Conservation (phyloP, 2,888 invertebrate genomes). For the Malacosoma neustria region DNA sequence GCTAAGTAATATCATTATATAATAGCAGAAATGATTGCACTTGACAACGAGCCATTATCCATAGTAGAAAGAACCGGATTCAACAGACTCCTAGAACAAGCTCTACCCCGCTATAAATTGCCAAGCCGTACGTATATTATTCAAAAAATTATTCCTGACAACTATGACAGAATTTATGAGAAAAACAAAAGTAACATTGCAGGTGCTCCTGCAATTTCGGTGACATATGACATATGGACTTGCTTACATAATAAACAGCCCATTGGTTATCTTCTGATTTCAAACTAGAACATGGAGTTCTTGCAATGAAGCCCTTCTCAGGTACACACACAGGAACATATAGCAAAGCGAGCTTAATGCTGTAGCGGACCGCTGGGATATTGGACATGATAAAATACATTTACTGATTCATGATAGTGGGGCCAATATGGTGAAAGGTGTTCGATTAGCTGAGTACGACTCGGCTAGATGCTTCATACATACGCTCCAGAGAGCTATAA, state of each 20-base stretch:
- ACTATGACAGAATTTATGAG: slow-evolving; percentile 15
- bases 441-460: too few relatives aligned
- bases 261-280: slow-evolving; percentile 20
- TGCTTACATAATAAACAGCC: slow-evolving; percentile 17
- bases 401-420: too few relatives aligned
- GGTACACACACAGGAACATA: slow-evolving; percentile 18
- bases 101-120: slow-evolving; percentile 18
- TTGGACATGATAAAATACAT: too few relatives aligned
- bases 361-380: slow-evolving; percentile 21
- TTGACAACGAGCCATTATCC: slow-evolving; percentile 24
- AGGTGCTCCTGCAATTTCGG: slow-evolving; percentile 15
- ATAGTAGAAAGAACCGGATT: slow-evolving; percentile 25
- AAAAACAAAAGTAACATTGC: slow-evolving; percentile 20
- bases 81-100: slow-evolving; percentile 18
- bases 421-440: too few relatives aligned
- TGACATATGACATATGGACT: slow-evolving; percentile 23
- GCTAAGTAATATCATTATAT: slow-evolving; percentile 24
- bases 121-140: slow-evolving; percentile 16
- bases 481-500: too few relatives aligned
- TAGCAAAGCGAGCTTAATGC: slow-evolving; percentile 20
- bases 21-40: slow-evolving; percentile 30
- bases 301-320: slow-evolving; percentile 18
- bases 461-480: too few relatives aligned
- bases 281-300: slow-evolving; percentile 16
- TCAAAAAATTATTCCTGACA: slow-evolving; percentile 13